phyloP scores from a whole-genome alignment of 30 jellyfish, hydroid and myxozoan species.

The Cassiopea xamachana region DNA sequence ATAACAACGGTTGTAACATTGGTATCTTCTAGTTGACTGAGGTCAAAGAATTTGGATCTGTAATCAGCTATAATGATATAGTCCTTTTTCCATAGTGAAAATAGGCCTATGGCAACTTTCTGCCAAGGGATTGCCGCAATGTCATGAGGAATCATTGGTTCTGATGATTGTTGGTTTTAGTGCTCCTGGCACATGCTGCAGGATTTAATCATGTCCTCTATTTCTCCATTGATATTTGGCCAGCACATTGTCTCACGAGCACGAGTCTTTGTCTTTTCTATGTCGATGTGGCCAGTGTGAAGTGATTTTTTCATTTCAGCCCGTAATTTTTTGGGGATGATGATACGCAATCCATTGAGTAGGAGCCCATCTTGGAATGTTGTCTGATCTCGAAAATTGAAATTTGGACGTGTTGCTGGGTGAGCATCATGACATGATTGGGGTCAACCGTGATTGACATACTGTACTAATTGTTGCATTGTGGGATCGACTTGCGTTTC shows the following conservation, averaged over 20 bases:
- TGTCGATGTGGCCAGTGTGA: too few species aligned
- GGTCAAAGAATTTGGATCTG: conserved; percentile 64
- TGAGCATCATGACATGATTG: conserved; percentile 39
- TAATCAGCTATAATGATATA: conserved; percentile 54
- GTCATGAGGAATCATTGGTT: conserved; percentile 64
- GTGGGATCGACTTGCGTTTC: conserved; percentile 28
- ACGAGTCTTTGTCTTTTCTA: neutral
- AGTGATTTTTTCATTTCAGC: too few species aligned
- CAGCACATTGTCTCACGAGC: neutral
- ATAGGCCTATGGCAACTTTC: conserved; percentile 66
- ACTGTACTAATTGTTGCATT: too few species aligned
- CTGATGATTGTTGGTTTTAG: conserved; percentile 41
- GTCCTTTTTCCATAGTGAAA: conserved; percentile 34
- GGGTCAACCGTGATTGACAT: conserved; percentile 32
- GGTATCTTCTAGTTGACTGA: conserved; percentile 52
- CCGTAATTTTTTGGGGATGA: too few species aligned
- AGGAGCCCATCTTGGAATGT: too few species aligned
- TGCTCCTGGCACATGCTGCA: conserved; percentile 57
- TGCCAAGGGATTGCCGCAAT: conserved; percentile 55
- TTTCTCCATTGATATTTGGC: neutral
- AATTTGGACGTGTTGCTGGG: conserved; percentile 6
- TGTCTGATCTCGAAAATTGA: neutral
- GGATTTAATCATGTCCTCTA: too few species aligned
- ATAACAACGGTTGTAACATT: conserved; percentile 37
- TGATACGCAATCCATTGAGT: too few species aligned